phyloP scores from a whole-genome alignment of 1,140 invertebrate genomes.

The Drosophila funebris region DNA sequence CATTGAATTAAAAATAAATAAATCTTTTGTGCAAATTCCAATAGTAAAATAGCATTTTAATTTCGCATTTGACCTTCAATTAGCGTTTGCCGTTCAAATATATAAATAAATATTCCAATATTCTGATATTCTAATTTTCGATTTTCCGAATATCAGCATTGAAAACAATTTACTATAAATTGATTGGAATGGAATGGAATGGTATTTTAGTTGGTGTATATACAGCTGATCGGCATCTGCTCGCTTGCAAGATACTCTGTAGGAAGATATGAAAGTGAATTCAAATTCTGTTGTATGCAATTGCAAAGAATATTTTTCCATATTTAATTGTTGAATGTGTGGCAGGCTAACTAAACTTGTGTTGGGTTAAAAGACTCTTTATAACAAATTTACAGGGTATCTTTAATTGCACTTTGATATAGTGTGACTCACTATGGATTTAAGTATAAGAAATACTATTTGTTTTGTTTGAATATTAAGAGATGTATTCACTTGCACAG shows the following conservation, averaged over 20 bases:
- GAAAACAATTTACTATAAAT: slow-evolving; percentile 16
- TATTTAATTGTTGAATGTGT: too few species aligned
- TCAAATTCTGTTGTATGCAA: neutral
- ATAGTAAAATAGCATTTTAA: slow-evolving; percentile 43
- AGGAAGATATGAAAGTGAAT: neutral
- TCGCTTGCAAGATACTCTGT: neutral
- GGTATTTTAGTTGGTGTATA: neutral
- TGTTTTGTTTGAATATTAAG: too few species aligned
- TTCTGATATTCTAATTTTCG: neutral
- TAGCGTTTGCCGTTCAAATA: neutral
- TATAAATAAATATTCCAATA: slow-evolving; percentile 20
- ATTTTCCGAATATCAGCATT: slow-evolving; percentile 2
- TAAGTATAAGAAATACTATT: too few species aligned
- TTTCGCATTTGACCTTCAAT: slow-evolving; percentile 41
- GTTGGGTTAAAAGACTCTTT: too few species aligned
- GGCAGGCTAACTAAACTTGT: neutral
- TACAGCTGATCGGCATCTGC: neutral
- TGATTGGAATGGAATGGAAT: slow-evolving; percentile 3
- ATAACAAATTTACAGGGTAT: too few species aligned
- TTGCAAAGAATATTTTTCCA: neutral
- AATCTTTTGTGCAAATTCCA: slow-evolving; percentile 38
- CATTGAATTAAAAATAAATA: slow-evolving; percentile 58
- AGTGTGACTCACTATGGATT: neutral
- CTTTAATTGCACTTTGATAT: neutral
- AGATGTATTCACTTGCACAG: neutral